These are phyloP conservation scores for Danionella cerebrum DNA, from an alignment of 2,113 vertebrate species.

Conservation along the genomic window DNA sequence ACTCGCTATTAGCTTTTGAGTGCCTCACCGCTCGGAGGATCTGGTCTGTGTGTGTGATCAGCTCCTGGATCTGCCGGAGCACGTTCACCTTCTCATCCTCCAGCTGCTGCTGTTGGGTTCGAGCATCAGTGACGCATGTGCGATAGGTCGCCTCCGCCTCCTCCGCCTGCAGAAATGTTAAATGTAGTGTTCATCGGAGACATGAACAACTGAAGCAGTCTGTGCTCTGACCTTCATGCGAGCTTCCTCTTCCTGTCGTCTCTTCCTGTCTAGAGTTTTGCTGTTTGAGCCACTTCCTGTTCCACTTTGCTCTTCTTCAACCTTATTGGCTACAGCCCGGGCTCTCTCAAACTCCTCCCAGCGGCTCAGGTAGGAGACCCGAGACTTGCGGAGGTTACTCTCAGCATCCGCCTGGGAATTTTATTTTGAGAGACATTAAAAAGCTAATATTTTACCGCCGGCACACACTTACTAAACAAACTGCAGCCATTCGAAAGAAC, in stretches of 20 bases:
- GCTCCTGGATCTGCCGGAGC: conserved; percentile 83
- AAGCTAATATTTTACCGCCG: too few relatives aligned
- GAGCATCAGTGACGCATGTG: conserved; percentile 85
- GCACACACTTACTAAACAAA: too few relatives aligned
- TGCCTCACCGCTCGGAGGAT: conserved; percentile 84
- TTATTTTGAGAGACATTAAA: too few relatives aligned
- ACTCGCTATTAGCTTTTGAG: too few relatives aligned
- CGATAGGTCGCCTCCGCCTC: conserved; percentile 92
- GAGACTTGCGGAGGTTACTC: conserved; percentile 86
- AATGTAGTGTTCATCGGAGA: too few relatives aligned
- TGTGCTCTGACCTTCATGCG: conserved; percentile 81
- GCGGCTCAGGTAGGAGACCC: conserved; percentile 77
- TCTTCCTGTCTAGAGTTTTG: conserved; percentile 87
- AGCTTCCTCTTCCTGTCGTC: conserved; percentile 84
- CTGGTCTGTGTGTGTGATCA: conserved; percentile 91
- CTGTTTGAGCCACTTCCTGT: conserved; percentile 54
- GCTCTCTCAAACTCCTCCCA: conserved; percentile 89
- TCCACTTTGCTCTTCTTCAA: conserved; percentile 71
- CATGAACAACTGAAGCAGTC: too few relatives aligned
- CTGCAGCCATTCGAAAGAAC: too few relatives aligned
- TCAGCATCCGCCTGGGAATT: conserved; percentile 83
- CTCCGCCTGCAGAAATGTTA: conserved; percentile 77
- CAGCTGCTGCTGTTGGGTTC: conserved; percentile 84
- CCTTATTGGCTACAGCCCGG: conserved; percentile 64
- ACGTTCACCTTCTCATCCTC: conserved; percentile 89